Evolutionary conservation across 1,140 invertebrate species (phyloP).

Genomic region (Leptopilina boulardi): DNA sequence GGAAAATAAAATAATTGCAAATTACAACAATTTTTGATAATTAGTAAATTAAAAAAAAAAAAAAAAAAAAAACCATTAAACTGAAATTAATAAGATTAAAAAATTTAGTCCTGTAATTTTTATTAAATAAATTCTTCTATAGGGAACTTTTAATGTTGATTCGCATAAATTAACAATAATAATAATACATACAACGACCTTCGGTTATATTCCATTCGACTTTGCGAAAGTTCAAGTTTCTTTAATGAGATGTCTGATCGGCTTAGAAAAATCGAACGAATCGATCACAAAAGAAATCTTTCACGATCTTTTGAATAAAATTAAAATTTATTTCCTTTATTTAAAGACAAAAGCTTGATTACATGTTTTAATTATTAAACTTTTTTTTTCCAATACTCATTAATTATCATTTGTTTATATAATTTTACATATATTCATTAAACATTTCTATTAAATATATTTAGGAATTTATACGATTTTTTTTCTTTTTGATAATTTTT

Average conservation of each 20-base stretch:
- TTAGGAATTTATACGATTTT: no score
- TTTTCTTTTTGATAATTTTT: no score
- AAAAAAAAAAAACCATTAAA: no score
- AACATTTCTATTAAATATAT: neutral
- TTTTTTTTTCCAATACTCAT: neutral
- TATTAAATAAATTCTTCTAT: neutral
- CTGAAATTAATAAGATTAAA: no score
- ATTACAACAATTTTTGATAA: no score
- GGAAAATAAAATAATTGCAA: no score
- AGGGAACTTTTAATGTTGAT: neutral
- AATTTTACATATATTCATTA: no score
- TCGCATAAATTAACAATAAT: constrained; percentile 3
- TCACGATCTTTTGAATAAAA: neutral
- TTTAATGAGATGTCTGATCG: constrained; percentile 7
- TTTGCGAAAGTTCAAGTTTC: constrained; percentile 12
- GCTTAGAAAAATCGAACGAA: constrained; percentile 10
- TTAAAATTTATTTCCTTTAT: neutral
- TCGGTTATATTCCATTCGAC: constrained; percentile 24
- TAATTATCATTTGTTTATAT: neutral
- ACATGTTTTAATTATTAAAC: neutral
- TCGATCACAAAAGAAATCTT: constrained; percentile 10
- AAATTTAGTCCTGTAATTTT: neutral
- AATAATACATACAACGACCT: constrained; percentile 6
- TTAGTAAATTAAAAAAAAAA: constrained; percentile 47
- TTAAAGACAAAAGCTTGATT: neutral